Evolutionary conservation across 2,113 vertebrate genomes (phyloP), one percentile per base, ranked within the genome.

Genomic region (Xiphorhynchus elegans): DNA sequence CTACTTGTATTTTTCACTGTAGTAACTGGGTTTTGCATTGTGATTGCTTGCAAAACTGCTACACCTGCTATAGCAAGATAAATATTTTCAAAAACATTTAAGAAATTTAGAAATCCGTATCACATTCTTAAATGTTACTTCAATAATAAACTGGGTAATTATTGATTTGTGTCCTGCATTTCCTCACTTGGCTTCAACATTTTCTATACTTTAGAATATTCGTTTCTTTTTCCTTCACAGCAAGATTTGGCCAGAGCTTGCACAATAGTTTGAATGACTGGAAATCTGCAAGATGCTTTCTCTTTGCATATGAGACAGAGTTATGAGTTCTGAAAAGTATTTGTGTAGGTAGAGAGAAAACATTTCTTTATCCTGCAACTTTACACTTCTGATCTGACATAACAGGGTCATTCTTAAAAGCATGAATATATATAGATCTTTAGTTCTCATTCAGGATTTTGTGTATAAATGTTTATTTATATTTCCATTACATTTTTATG

Each of bases 241-340:
- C 20, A 93, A 74, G 25, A 46, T 58, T 18, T 58, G 64, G n/a
- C 52, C 73, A 87, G 35, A 18, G 13, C 39, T 92, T 37, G 3
- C 73, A 63, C 39, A 52, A 70, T 10, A 49, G 33, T 68, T 52
- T 52, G 62, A 80, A 62, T 58, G 17, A 78, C 26, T 60, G 14
- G 13, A 90, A 95, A 60, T 6, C 7, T n/a, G 35, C 26, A 80
- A 33, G 24, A 11, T 6, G 9, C 13, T 44, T 55, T 82, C 24
- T n/a, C 12, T 58, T 74, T 4, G 1, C 28, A 26, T 1, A 44
- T 0, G 1, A 79, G 40, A 82, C 8, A 56, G 33, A 28, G 11
- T 44, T 84, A 63, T 47, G 53, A 46, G 37, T 47, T 82, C 13
- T 44, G 10, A 79, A 73, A 84, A 58, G 15, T 17, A 60, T 49